Base-by-base conservation (phyloP, 1,140 invertebrate genomes). In the Bombus waltoni region DNA sequence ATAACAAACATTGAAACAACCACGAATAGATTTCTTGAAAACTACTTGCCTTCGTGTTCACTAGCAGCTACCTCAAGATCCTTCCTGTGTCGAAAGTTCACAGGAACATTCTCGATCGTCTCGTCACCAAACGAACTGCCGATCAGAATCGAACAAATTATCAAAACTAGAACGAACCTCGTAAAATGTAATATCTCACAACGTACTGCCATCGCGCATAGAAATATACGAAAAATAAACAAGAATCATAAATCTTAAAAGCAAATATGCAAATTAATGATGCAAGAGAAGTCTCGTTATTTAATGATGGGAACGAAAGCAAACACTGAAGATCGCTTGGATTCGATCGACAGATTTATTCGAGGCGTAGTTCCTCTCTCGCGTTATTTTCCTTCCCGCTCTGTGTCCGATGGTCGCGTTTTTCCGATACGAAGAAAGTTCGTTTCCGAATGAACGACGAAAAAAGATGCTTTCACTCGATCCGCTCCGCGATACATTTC, bases 11-110 rank as follows among this genome's bases (percentile, higher is more conserved):
- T 53, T 18, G 18, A 53, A 53, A 0, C 47, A 53, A 53, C 18
- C 22, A 6, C 47, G 47, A 38, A 70, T 0, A 70, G n/a, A 25
- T 32, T 44, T 57, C 40, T 76, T 4, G 22, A 25, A 25, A 5
- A 25, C 57, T 72, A 88, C 77, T 47, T 72, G 88, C 91, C 83
- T 89, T 87, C 85, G 40, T 93, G 91, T 32, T 89, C 72, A 13
- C 88, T 93, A 0, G 90, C 92, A 53, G 92, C 91, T 11, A 89
- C 81, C 15, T 91, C 84, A 18, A 89, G 80, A 83, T 92, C 92
- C 22, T 70, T 18, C 0, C 32, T 13, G 25, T 88, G 92, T 25
- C 89, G 87, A n/a, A 94, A 90, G 28, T 82, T 88, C 25, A 77
- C 74, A 0, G 92, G 91, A 68, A 65, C 65, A 13, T 85, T 83